phyloP scores from a whole-genome alignment of 2,797 vertebrate species.

The Lagocephalus sceleratus region DNA sequence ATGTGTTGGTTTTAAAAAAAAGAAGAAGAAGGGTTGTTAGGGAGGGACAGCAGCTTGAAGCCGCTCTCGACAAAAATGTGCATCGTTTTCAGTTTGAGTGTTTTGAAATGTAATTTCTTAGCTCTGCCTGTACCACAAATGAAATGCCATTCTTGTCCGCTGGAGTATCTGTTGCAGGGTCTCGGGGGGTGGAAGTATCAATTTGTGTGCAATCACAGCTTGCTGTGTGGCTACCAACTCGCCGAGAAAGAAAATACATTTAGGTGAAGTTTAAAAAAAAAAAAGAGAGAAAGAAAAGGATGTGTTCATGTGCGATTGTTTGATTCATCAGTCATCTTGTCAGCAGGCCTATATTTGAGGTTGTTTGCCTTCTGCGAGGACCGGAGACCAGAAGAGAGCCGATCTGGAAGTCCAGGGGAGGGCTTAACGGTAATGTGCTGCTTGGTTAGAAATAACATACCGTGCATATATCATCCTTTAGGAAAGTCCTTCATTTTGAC shows the following conservation, averaged over 20 bases:
- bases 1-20: no score
- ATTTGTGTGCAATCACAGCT: background rate
- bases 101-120: background rate
- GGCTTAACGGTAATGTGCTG: background rate
- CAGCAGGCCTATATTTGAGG: background rate
- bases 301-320: background rate
- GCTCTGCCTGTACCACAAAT: background rate
- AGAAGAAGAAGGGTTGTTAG: no score
- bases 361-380: background rate
- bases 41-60: no score
- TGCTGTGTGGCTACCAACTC: background rate
- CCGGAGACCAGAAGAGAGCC: background rate
- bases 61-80: no score
- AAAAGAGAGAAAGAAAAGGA: background rate
- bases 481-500: constrained; percentile 34
- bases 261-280: background rate
- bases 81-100: background rate
- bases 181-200: background rate
- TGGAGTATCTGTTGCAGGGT: background rate
- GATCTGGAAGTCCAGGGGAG: background rate
- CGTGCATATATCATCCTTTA: constrained; percentile 16
- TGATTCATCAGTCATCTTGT: background rate
- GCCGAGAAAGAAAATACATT: background rate
- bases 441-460: constrained; percentile 9
- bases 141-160: background rate